Evolutionary conservation across 2,113 vertebrate species (phyloP), one percentile per base, ranked within the genome.

Genomic region (Nettapus auritus): DNA sequence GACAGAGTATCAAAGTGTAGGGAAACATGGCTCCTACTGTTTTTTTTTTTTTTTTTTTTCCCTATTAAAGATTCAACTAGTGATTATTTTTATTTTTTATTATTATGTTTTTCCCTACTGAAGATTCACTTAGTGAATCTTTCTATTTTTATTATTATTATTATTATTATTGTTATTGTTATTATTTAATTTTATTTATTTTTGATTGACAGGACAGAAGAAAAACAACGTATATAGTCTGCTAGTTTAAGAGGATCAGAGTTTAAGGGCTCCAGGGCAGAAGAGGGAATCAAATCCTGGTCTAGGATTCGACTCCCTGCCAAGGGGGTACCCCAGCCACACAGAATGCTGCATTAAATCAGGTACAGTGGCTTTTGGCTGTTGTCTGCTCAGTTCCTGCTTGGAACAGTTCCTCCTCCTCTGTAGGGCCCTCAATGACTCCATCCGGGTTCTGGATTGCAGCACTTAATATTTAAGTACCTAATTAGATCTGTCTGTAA

Each of bases 351-450:
- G 13, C 11, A 44, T 17, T n/a, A 57, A 62, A 50, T 7, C 21
- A 70, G 44, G 7, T 81, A 33, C 19, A 90, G 28, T 34, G 22
- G 2, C 31, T 71, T 55, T 42, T 26, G 62, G 18, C 67, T 88
- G 55, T 59, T 69, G 9, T 18, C 0, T 0, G 6, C 69, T 86
- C 28, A 4, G 22, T 20, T 34, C 1, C 15, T 17, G 8, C 40
- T 73, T 76, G 52, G 69, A 81, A 56, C 9, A 48, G 14, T 59
- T 8, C 6, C 2, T 13, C 8, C 28, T 63, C 86, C 46, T 66
- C 25, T 15, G 1, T 2, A 6, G 36, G 34, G 25, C 3, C 36
- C 29, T 52, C 0, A 0, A 20, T 55, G 42, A 10, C 60, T 86
- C 1, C 2, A 19, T 25, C 46, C 19, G 29, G 29, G 21, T 44